A percentile compares a stretch with the other conserved stretches of the same genome.
Evolutionary conservation across 2,113 vertebrate genomes (phyloP).

Genomic region (cat (Felis catus)): F.catus_Fca126_mat1.0 CM031419.1:55615001-55615500

Average conservation of each 20-base stretch:
- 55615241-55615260: not conserved
- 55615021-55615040: not conserved
- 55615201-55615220: not conserved
- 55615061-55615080: not conserved
- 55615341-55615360: not conserved
- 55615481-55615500: not conserved
- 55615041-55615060: not conserved
- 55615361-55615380: not conserved
- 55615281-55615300: not conserved
- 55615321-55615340: not conserved
- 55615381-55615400: not conserved
- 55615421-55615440: not conserved
- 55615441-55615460: not conserved
- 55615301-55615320: not conserved
- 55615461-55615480: not conserved
- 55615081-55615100: not conserved
- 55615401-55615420: conserved; percentile 31
- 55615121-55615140: not conserved
- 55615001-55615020: not conserved
- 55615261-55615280: not conserved
- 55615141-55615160: not conserved
- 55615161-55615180: not conserved
- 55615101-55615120: not conserved
- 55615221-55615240: not conserved
- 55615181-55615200: not conserved